Evolutionary conservation across 2,113 vertebrate species (phyloP), one percentile per base, ranked within the genome.

Genomic region (Hyla sarda): DNA sequence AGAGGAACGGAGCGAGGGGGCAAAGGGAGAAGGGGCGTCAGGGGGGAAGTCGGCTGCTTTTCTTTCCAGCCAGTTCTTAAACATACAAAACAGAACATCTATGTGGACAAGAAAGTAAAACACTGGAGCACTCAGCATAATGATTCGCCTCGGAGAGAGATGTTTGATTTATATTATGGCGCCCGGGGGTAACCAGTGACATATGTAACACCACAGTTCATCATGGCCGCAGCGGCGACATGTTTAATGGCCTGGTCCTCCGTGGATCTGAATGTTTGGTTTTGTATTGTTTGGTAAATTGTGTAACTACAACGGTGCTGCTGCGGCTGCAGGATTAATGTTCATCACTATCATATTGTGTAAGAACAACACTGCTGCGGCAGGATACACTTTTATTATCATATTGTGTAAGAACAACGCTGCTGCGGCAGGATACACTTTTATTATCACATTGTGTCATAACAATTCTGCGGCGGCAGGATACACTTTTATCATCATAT

Each of bases 11-110:
- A 77, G 73, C 21, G 54, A 77, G 41, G 73, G 52, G 73, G 73
- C 72, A 65, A 84, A 74, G 83, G 34, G 56, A 72, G 48, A 83
- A 84, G 82, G 72, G 83, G 72, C 60, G 81, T 30, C 45, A 28
- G 60, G 65, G 81, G 83, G 83, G 67, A 52, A 77, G 73, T 14
- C 76, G 83, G 83, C 41, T 77, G 73, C 83, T 84, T 84, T 84
- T 84, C 72, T 76, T 77, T 84, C 73, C 83, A 84, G 83, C 45
- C 37, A 84, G 50, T 76, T 84, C 72, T 84, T 84, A 76, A 62
- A 77, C 83, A 48, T 50, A 76, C 83, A 77, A 84, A 84, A 84
- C 52, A 76, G 71, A 62, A 62, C 73, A 76, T 77, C 56, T 32
- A 74, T 76, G 83, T 56, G 50, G 50, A 83, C 82, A 83, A 83